Conservation (phyloP, 2,113 vertebrate species). For the Ursus arctos region DNA sequence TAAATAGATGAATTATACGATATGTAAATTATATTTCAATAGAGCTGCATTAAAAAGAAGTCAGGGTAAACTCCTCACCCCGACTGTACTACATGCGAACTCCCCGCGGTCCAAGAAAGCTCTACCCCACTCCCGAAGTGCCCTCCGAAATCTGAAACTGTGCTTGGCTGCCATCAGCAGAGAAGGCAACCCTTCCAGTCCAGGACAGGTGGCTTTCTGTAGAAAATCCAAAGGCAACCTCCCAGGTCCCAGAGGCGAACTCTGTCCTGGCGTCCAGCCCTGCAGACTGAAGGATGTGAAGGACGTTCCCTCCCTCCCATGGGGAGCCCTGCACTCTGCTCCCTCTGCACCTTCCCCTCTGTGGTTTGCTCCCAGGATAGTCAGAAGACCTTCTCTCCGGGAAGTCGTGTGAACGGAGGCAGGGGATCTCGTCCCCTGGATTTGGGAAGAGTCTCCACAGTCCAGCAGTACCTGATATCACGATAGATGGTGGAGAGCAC, state of each 20-base stretch:
- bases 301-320: neutral
- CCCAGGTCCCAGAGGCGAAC: neutral
- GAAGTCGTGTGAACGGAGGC: rapidly evolving
- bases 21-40: too few relatives aligned
- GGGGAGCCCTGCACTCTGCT: neutral
- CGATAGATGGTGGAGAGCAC: neutral
- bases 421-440: rapidly evolving
- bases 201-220: neutral
- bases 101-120: rapidly evolving
- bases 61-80: rapidly evolving
- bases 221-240: neutral
- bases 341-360: rapidly evolving
- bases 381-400: neutral
- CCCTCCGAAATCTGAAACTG: rapidly evolving
- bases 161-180: rapidly evolving
- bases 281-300: neutral
- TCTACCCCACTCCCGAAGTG: rapidly evolving
- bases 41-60: neutral
- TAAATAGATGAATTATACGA: neutral
- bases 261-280: neutral
- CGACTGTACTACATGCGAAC: rapidly evolving
- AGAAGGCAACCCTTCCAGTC: rapidly evolving
- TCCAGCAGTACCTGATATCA: rapidly evolving
- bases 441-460: neutral
- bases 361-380: neutral